phyloP scores from a whole-genome alignment of 2,797 vertebrate genomes.

The Cephalopachus bancanus region DNA sequence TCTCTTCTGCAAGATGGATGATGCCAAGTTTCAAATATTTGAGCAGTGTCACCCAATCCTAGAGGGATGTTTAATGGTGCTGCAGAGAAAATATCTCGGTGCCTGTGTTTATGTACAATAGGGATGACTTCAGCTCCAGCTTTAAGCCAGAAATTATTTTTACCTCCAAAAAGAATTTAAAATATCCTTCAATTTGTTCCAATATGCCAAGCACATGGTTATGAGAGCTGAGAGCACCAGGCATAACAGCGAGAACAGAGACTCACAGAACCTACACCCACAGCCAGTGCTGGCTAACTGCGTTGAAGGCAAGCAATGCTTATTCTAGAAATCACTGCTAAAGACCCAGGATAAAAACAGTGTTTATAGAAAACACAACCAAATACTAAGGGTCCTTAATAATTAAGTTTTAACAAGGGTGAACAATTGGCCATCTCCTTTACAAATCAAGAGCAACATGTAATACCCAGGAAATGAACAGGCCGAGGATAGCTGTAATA shows the following conservation, averaged over 20 bases:
- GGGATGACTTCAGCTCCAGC: neutral
- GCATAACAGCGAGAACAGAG: neutral
- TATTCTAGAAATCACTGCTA: neutral
- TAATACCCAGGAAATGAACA: neutral
- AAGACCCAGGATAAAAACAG: neutral
- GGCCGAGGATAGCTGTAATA: neutral
- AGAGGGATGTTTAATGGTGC: neutral
- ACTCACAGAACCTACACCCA: neutral
- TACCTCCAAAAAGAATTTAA: slow-evolving; percentile 11
- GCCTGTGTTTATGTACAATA: neutral
- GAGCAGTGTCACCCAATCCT: neutral
- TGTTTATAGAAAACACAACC: neutral
- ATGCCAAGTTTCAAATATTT: neutral
- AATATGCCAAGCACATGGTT: neutral
- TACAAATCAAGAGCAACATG: neutral
- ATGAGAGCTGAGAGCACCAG: neutral
- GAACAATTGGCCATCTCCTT: neutral
- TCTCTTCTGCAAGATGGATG: neutral
- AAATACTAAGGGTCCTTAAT: neutral
- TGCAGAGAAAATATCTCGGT: neutral
- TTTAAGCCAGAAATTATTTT: slow-evolving; percentile 22
- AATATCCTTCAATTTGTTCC: neutral
- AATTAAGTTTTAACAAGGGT: neutral
- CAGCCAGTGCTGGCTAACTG: neutral
- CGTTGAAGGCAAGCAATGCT: neutral